Conservation (phyloP, 2,888 invertebrate genomes). For the Uropetala carovei region DNA sequence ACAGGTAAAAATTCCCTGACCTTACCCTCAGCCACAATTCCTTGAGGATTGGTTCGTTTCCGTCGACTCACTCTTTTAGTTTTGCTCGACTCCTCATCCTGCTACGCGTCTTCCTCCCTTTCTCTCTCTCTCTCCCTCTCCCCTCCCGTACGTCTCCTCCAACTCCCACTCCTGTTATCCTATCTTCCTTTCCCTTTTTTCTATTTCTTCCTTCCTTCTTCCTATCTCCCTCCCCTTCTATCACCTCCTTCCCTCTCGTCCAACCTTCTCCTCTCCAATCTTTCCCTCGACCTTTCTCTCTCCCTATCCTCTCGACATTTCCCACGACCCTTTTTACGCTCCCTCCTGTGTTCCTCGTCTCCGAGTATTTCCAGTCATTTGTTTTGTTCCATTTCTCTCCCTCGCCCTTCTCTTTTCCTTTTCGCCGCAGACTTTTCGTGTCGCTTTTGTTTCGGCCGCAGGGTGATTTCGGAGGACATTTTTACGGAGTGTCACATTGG, state of each 20-base stretch:
- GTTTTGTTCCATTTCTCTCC: constrained; percentile 7
- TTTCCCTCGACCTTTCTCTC: background rate
- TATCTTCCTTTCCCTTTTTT: too few species aligned
- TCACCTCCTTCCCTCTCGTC: too few species aligned
- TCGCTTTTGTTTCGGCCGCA: background rate
- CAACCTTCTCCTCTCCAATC: too few species aligned
- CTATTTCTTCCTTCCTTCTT: too few species aligned
- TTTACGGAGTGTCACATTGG: background rate
- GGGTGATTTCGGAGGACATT: background rate
- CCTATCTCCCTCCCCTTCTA: too few species aligned
- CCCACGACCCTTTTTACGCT: constrained; percentile 29
- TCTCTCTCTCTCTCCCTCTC: background rate
- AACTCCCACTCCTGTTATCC: too few species aligned
- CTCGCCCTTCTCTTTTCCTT: background rate
- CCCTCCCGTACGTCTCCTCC: background rate
- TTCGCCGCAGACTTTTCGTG: background rate
- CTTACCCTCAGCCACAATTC: constrained; percentile 9
- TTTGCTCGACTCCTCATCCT: background rate
- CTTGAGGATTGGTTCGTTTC: constrained; percentile 3
- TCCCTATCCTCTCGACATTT: background rate
- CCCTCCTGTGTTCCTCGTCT: background rate
- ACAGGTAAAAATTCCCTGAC: constrained; percentile 28
- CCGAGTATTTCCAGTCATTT: background rate
- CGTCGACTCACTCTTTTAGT: constrained; percentile 32
- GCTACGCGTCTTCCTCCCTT: background rate